Conservation (phyloP, 1,140 invertebrate genomes). For the Cherax destructor region DNA sequence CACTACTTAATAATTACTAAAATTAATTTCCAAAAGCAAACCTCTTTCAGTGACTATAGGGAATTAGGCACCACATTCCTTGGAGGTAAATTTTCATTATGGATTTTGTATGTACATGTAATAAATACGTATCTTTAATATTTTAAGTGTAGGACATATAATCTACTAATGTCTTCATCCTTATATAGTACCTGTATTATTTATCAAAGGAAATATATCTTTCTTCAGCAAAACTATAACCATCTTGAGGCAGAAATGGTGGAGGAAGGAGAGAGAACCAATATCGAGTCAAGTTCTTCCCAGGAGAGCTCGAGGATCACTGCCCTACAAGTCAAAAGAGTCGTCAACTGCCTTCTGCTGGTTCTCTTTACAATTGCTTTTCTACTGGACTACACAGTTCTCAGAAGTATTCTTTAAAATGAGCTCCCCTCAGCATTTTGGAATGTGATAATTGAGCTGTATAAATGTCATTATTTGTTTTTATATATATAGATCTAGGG, state of each 20-base stretch:
- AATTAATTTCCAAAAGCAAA: too few species aligned
- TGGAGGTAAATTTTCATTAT: too few species aligned
- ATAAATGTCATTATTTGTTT: background rate
- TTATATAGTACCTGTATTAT: too few species aligned
- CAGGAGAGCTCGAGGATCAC: background rate
- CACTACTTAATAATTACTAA: too few species aligned
- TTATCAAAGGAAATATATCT: too few species aligned
- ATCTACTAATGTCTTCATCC: too few species aligned
- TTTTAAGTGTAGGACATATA: too few species aligned
- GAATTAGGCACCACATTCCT: too few species aligned
- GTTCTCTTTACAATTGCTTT: slow-evolving; percentile 32
- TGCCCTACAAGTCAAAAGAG: background rate
- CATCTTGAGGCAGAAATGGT: slow-evolving; percentile 32
- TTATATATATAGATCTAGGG: background rate
- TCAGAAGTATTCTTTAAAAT: slow-evolving; percentile 22
- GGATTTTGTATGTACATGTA: too few species aligned
- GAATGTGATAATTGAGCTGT: background rate
- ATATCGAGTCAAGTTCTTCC: background rate
- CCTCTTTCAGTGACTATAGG: too few species aligned
- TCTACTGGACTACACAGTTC: slow-evolving; percentile 49
- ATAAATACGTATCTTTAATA: too few species aligned
- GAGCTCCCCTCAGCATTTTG: background rate
- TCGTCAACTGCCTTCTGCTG: slow-evolving; percentile 51
- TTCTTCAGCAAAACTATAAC: slow-evolving; percentile 30
- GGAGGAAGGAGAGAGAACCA: background rate